Evolutionary conservation across 1,140 invertebrate species (phyloP).

Genomic region (Brachionus rotundiformis): DNA sequence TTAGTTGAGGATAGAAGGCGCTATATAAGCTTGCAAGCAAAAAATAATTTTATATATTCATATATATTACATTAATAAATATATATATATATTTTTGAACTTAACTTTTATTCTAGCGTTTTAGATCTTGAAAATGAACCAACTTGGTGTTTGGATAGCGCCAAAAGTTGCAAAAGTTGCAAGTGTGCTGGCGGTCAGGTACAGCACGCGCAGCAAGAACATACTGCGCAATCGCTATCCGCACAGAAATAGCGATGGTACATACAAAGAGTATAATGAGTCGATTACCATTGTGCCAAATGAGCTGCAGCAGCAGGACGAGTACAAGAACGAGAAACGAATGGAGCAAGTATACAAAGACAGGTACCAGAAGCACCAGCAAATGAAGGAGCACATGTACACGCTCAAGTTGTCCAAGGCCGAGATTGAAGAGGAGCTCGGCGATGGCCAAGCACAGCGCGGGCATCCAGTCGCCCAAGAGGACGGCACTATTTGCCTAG

Average conservation of each 20-base stretch:
- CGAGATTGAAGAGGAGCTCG: not conserved
- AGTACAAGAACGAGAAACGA: constrained; percentile 31
- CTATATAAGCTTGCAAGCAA: not conserved
- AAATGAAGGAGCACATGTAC: constrained; percentile 5
- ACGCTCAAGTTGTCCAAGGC: not conserved
- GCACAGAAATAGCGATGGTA: constrained; percentile 33
- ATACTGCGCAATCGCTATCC: constrained; percentile 35
- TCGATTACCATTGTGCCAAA: constrained; percentile 42
- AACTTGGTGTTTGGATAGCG: not conserved
- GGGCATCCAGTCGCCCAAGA: not conserved
- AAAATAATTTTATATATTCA: not conserved
- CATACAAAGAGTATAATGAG: constrained; percentile 42
- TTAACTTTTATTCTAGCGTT: constrained; percentile 28
- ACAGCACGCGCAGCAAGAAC: not conserved
- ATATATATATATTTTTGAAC: too few relatives aligned
- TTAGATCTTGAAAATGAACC: constrained; percentile 19
- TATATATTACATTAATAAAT: not conserved
- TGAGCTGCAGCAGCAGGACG: constrained; percentile 33
- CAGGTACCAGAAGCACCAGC: constrained; percentile 14
- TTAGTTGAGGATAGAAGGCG: not conserved
- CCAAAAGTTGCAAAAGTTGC: too few relatives aligned
- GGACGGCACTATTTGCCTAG: not conserved
- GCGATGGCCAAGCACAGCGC: not conserved
- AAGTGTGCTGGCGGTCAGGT: not conserved
- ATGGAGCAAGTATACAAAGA: constrained; percentile 6